Base-by-base conservation (phyloP, 2,797 vertebrate species). In the Xyrichtys novacula region DNA sequence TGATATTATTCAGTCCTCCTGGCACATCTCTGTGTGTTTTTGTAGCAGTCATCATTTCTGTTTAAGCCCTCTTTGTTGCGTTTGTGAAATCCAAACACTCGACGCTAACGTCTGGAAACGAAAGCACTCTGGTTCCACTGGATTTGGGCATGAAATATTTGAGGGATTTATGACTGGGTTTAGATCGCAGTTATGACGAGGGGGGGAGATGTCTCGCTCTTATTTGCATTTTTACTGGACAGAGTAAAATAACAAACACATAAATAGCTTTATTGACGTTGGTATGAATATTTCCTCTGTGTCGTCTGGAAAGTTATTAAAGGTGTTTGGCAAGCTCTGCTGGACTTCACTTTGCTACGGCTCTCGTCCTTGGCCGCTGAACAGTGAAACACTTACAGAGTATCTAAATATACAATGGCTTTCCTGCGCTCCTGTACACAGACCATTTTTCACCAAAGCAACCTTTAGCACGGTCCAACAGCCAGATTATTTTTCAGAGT, bases 1-100 rank as follows among this genome's bases (percentile, higher is more conserved):
- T 67, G 69, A 85, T 85, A 81, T 85, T 71, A 76, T 86, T 83
- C 83, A 80, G 77, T 85, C 74, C 65, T 80, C 72, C 78, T 83
- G 85, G 84, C 84, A 76, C 76, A 74, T 81, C 62, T 58, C 69
- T 70, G 50, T 73, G 65, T 65, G 49, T 17, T 86, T 89, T 88
- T 88, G 76, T 69, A 76, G 63, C 68, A 84, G 83, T 87, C 88
- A 92, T 88, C 86, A 85, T 73, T 89, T 85, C 80, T 80, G 73
- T 47, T 76, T 82, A 83, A 86, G 85, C 76, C 54, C 55, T 75
- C 73, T 87, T 89, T 90, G 85, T 88, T 85, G 77, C 76, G 39
- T 75, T 81, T 78, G 78, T 71, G 32, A 80, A 86, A 84, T 81
- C 52, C 84, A 88, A 87, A 83, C 73, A 81, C 65, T 78, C 70